phyloP scores from a whole-genome alignment of 2,888 invertebrate species.

The Heteromurus nitidus region DNA sequence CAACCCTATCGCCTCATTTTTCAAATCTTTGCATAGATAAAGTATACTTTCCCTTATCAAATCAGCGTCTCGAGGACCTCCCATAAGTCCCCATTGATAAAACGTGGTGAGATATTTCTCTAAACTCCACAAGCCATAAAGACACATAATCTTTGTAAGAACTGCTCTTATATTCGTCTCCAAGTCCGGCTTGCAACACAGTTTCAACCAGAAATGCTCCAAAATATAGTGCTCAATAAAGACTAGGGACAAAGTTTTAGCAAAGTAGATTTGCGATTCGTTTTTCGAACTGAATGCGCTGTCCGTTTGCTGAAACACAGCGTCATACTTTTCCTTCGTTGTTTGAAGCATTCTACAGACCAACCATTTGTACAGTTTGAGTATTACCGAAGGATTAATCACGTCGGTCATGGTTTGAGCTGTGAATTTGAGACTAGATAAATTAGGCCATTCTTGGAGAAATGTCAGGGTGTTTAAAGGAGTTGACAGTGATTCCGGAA shows the following conservation, averaged over 20 bases:
- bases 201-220: constrained; percentile 78
- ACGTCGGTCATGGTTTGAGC: constrained; percentile 78
- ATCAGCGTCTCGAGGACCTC: constrained; percentile 78
- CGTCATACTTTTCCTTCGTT: constrained; percentile 81
- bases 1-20: constrained; percentile 84
- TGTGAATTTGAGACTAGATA: constrained; percentile 77
- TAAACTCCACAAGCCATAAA: constrained; percentile 82
- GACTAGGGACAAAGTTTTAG: constrained; percentile 86
- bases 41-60: constrained; percentile 83
- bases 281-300: constrained; percentile 86
- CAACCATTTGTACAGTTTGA: constrained; percentile 87
- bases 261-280: constrained; percentile 89
- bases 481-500: background rate
- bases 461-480: constrained; percentile 83
- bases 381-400: constrained; percentile 79
- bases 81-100: constrained; percentile 80
- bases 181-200: constrained; percentile 90
- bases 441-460: constrained; percentile 79
- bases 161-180: constrained; percentile 76
- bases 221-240: constrained; percentile 80
- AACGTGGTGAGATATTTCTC: constrained; percentile 86
- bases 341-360: constrained; percentile 84
- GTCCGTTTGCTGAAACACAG: constrained; percentile 76
- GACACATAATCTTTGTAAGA: constrained; percentile 79
- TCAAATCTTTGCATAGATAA: constrained; percentile 82